Evolutionary conservation across 2,113 vertebrate genomes (phyloP).

Genomic region (Pluvialis apricaria): DNA sequence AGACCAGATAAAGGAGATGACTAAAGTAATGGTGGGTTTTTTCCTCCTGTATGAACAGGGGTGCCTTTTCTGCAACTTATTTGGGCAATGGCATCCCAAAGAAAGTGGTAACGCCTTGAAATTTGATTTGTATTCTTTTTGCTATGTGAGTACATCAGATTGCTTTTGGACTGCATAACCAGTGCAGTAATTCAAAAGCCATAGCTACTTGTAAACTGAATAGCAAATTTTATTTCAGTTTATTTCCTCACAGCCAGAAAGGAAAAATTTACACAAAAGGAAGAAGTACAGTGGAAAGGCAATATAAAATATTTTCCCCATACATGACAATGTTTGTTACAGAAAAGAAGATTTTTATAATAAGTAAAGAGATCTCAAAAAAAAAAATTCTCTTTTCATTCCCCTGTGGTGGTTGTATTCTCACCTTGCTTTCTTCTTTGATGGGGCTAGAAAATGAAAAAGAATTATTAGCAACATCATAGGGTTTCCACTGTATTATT

Average conservation of each 20-base stretch:
- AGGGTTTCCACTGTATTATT: neutral
- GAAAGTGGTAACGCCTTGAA: neutral
- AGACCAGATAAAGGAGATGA: neutral
- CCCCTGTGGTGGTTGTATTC: neutral
- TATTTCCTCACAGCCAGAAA: neutral
- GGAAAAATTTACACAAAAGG: neutral
- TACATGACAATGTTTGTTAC: neutral
- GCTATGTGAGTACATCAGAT: neutral
- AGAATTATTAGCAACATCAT: constrained; percentile 18
- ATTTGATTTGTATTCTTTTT: neutral
- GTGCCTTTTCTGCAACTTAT: neutral
- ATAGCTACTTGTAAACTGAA: neutral
- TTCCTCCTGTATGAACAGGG: neutral
- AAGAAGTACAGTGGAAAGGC: neutral
- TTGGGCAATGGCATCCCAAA: neutral
- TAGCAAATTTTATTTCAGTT: neutral
- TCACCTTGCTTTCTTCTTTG: constrained; percentile 51
- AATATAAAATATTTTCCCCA: neutral
- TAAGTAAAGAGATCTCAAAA: neutral
- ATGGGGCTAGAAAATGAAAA: constrained; percentile 39
- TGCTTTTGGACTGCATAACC: neutral
- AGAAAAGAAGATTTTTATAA: neutral
- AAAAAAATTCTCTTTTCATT: neutral
- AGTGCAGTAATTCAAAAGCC: neutral
- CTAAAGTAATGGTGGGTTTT: neutral